phyloP scores from a whole-genome alignment of 2,797 vertebrate genomes.

The Kryptopterus vitreolus region DNA sequence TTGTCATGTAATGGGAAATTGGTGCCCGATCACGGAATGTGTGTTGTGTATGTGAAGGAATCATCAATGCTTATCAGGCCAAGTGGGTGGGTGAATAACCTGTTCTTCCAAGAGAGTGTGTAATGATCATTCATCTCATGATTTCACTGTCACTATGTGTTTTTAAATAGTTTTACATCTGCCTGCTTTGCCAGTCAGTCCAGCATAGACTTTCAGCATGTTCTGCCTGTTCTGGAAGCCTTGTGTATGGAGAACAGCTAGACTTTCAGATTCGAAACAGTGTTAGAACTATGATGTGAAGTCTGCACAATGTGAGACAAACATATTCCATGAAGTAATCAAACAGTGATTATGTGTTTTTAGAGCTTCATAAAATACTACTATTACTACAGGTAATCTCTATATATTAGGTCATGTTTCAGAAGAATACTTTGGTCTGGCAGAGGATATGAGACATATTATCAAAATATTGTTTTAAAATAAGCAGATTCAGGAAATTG shows the following conservation, averaged over 20 bases:
- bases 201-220: not conserved
- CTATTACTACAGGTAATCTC: not conserved
- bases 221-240: not conserved
- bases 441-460: not conserved
- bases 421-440: not conserved
- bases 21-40: not conserved
- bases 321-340: not conserved
- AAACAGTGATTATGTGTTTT: too few species aligned
- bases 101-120: not conserved
- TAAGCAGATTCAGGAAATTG: too few species aligned
- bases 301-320: not conserved
- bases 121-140: not conserved
- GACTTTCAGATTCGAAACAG: not conserved
- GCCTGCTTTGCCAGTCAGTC: not conserved
- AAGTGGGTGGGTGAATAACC: not conserved
- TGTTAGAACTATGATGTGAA: not conserved
- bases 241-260: not conserved
- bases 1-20: not conserved
- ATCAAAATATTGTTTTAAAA: not conserved
- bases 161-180: not conserved
- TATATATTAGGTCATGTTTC: not conserved
- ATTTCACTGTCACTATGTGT: not conserved
- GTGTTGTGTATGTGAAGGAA: not conserved
- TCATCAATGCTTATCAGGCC: too few species aligned
- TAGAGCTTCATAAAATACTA: too few species aligned